These are phyloP conservation scores for Lepeophtheirus nordmannii DNA, from an alignment of 2,888 invertebrate genomes.

Conservation along the genomic window DNA sequence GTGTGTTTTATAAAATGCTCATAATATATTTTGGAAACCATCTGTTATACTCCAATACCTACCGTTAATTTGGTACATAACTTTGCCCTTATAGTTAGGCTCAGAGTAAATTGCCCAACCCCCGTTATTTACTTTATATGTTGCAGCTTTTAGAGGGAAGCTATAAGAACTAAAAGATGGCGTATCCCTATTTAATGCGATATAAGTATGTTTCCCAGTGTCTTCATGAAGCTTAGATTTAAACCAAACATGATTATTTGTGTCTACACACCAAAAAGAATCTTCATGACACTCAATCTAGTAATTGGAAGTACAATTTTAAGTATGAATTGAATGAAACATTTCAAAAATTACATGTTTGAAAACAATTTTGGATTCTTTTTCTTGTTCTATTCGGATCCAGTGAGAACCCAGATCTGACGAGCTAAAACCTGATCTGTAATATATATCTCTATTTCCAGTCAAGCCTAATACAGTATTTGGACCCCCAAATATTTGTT, in stretches of 20 bases:
- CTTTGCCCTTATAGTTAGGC: constrained; percentile 8
- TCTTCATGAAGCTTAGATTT: not conserved
- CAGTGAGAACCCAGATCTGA: constrained; percentile 14
- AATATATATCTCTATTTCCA: constrained; percentile 16
- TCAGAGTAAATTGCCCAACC: constrained; percentile 20
- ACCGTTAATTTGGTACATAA: constrained; percentile 3
- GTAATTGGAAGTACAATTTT: too few relatives aligned
- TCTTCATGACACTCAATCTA: constrained; percentile 10
- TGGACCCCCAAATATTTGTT: constrained; percentile 5
- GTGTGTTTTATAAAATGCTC: not conserved
- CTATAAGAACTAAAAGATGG: constrained; percentile 8
- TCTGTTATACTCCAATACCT: not conserved
- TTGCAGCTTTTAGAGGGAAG: constrained; percentile 11
- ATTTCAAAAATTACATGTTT: not conserved
- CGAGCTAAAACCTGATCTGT: not conserved
- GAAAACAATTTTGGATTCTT: constrained; percentile 17
- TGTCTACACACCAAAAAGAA: constrained; percentile 15
- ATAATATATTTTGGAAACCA: not conserved
- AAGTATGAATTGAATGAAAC: too few relatives aligned
- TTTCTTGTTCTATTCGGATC: constrained; percentile 18
- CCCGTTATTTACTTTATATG: constrained; percentile 1
- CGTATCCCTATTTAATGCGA: constrained; percentile 1
- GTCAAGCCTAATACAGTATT: constrained; percentile 5
- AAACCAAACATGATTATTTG: constrained; percentile 8
- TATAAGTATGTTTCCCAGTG: not conserved